Conservation (phyloP, 1,140 invertebrate genomes). For the Drosophila parabipectinata region DNA sequence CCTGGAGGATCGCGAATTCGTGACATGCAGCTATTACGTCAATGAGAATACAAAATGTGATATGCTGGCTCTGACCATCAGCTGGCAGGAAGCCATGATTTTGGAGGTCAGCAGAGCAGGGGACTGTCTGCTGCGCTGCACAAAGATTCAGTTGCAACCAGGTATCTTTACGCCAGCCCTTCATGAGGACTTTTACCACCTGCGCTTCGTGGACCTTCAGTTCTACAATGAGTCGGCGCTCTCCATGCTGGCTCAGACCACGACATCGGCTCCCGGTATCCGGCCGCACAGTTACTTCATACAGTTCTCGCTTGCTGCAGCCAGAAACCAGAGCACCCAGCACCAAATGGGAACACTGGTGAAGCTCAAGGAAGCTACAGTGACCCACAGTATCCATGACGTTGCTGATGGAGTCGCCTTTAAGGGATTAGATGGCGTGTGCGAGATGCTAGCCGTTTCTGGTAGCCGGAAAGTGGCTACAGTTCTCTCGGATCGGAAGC, state of each 20-base stretch:
- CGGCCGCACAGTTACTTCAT: conserved; percentile 86
- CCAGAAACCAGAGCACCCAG: conserved; percentile 82
- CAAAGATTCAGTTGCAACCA: conserved; percentile 66
- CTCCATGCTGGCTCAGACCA: conserved; percentile 89
- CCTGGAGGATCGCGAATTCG: conserved; percentile 68
- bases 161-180: conserved; percentile 72
- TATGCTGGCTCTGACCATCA: conserved; percentile 64
- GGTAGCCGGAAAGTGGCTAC: conserved; percentile 94
- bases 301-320: conserved; percentile 87
- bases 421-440: conserved; percentile 90
- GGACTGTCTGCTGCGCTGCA: conserved; percentile 56
- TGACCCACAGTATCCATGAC: conserved; percentile 85
- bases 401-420: conserved; percentile 84
- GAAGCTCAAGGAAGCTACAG: conserved; percentile 85
- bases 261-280: conserved; percentile 70
- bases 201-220: conserved; percentile 84
- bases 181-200: conserved; percentile 72
- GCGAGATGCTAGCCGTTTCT: conserved; percentile 91
- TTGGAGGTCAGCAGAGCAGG: conserved; percentile 62
- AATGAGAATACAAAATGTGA: conserved; percentile 57
- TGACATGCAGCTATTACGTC: conserved; percentile 70
- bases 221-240: conserved; percentile 93
- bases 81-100: conserved; percentile 66
- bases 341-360: conserved; percentile 80
- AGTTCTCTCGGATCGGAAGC: conserved; percentile 90